Conservation (phyloP, 1,140 invertebrate genomes). For the Euura saliciscinereae region DNA sequence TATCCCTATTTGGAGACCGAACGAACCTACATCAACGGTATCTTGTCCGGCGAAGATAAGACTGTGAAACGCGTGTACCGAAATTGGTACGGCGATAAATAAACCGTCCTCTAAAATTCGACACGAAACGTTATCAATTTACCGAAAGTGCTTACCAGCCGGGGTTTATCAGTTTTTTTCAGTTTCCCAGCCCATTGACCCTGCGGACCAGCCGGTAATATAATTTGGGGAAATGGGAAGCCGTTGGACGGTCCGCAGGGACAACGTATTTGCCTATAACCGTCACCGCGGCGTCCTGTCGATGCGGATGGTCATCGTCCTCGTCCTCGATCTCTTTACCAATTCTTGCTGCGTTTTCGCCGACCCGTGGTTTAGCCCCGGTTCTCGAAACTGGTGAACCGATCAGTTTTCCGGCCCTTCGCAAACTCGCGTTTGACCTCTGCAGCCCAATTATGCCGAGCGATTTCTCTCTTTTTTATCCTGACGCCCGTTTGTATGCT, state of each 20-base stretch:
- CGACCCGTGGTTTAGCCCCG: not conserved
- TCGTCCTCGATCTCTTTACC: too few relatives aligned
- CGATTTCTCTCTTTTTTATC: not conserved
- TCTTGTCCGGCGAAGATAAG: too few relatives aligned
- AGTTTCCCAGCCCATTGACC: conserved; percentile 6
- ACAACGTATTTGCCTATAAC: conserved; percentile 3
- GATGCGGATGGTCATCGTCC: not conserved
- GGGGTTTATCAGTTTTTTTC: conserved; percentile 2
- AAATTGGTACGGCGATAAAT: not conserved
- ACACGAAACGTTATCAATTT: not conserved
- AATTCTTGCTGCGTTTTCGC: not conserved
- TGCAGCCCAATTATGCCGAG: not conserved
- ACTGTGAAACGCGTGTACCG: too few relatives aligned
- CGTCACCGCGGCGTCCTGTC: not conserved
- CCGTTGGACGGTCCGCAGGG: not conserved
- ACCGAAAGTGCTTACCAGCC: conserved; percentile 1
- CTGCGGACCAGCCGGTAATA: not conserved
- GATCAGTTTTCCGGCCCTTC: not conserved
- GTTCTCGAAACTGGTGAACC: not conserved
- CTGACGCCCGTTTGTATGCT: conserved; percentile 1
- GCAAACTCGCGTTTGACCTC: not conserved
- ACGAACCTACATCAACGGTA: too few relatives aligned
- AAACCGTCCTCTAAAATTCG: not conserved
- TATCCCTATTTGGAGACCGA: too few relatives aligned
- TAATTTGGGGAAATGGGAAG: not conserved